Evolutionary conservation across 2,797 vertebrate genomes (phyloP).

Genomic region (Phalloptychus januarius): DNA sequence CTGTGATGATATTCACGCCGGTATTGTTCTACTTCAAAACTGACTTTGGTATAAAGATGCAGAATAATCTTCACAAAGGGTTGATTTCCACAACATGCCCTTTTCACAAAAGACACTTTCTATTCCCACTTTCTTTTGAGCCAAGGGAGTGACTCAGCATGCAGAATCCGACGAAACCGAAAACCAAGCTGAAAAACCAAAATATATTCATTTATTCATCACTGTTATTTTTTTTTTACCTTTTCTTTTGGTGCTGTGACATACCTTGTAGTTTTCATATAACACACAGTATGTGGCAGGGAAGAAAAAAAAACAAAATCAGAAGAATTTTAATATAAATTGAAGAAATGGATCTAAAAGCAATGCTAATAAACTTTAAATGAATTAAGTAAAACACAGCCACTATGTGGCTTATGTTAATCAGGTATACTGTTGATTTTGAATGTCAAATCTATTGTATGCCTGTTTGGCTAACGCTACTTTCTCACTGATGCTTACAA

Average conservation of each 20-base stretch:
- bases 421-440: not conserved
- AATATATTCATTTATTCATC: not conserved
- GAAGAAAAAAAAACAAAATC: not conserved
- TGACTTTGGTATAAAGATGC: not conserved
- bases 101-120: constrained; percentile 4
- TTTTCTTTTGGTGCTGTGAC: not conserved
- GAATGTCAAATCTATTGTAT: no score
- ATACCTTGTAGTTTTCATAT: not conserved
- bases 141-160: constrained; percentile 6
- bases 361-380: not conserved
- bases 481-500: not conserved
- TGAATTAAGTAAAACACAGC: not conserved
- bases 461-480: not conserved
- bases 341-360: not conserved
- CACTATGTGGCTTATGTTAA: not conserved
- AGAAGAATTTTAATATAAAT: not conserved
- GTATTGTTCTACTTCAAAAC: not conserved
- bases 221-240: not conserved
- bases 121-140: not conserved
- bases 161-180: not conserved
- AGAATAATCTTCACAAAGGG: not conserved
- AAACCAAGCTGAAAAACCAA: not conserved
- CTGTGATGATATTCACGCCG: not conserved
- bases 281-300: not conserved
- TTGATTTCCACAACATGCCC: constrained; percentile 1